phyloP scores from a whole-genome alignment of 2,888 invertebrate species.

The Empis stercorea region DNA sequence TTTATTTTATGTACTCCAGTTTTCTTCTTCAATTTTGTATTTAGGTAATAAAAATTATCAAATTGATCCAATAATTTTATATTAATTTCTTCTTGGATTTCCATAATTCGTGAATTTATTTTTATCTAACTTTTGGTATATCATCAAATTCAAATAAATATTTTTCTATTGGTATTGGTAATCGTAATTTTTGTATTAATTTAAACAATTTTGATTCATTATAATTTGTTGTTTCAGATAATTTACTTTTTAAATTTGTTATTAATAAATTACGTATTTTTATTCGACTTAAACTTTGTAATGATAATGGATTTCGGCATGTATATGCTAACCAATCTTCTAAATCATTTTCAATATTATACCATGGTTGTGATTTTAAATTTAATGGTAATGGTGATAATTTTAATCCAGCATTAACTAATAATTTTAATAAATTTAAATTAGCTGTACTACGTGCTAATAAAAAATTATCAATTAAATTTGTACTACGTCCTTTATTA shows the following conservation, averaged over 20 bases:
- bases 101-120: no score
- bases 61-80: no score
- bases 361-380: slow-evolving; percentile 10
- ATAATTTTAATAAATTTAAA: slow-evolving; percentile 22
- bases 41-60: no score
- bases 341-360: slow-evolving; percentile 10
- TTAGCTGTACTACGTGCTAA: slow-evolving; percentile 16
- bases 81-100: no score
- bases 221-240: slow-evolving; percentile 20
- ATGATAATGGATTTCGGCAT: slow-evolving; percentile 22
- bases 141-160: slow-evolving; percentile 29
- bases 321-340: slow-evolving; percentile 16
- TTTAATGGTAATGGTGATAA: slow-evolving; percentile 11
- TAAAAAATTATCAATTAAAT: slow-evolving; percentile 24
- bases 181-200: slow-evolving; percentile 24
- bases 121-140: slow-evolving; percentile 14
- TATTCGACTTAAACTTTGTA: slow-evolving; percentile 28
- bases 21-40: no score
- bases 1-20: no score
- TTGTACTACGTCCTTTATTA: slow-evolving; percentile 22
- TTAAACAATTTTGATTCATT: slow-evolving; percentile 24
- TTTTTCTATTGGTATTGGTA: slow-evolving; percentile 25
- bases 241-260: slow-evolving; percentile 18
- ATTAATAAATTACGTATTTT: slow-evolving; percentile 24
- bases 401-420: slow-evolving; percentile 28